Conservation (phyloP, 2,113 vertebrate species). For the Anoplopoma fimbria region DNA sequence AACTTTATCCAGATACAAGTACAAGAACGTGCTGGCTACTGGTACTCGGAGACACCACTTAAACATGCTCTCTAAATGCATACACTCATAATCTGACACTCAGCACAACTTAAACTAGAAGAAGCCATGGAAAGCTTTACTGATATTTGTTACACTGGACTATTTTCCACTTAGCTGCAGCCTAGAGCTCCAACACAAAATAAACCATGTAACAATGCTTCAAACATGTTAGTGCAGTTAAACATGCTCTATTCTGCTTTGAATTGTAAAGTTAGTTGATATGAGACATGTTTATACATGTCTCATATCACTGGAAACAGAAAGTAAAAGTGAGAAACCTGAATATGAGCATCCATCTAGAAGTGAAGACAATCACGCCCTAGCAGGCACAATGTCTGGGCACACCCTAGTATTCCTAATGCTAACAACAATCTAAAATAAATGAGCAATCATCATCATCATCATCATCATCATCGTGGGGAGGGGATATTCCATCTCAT, state of each 20-base stretch:
- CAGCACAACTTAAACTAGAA: not conserved
- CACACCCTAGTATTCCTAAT: not conserved
- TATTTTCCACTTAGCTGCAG: slow-evolving; percentile 6
- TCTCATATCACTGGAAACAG: not conserved
- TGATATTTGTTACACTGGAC: not conserved
- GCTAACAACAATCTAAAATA: slow-evolving; percentile 1
- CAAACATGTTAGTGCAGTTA: not conserved
- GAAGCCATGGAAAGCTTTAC: slow-evolving; percentile 1
- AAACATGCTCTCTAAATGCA: not conserved
- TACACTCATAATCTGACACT: not conserved
- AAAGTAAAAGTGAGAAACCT: not conserved
- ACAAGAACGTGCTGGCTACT: slow-evolving; percentile 23
- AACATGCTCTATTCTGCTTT: not conserved
- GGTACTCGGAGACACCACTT: not conserved
- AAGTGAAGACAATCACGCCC: not conserved
- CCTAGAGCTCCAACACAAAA: not conserved
- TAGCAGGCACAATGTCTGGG: not conserved
- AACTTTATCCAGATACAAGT: slow-evolving; percentile 58
- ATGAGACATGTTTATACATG: not conserved
- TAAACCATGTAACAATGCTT: not conserved
- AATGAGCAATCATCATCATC: slow-evolving; percentile 41
- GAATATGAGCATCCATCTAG: not conserved
- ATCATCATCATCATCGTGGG: not conserved
- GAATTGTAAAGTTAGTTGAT: too few relatives aligned
- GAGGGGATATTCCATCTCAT: slow-evolving; percentile 45